Conservation (phyloP, 2,888 invertebrate species). For the Drosophila sordidula region DNA sequence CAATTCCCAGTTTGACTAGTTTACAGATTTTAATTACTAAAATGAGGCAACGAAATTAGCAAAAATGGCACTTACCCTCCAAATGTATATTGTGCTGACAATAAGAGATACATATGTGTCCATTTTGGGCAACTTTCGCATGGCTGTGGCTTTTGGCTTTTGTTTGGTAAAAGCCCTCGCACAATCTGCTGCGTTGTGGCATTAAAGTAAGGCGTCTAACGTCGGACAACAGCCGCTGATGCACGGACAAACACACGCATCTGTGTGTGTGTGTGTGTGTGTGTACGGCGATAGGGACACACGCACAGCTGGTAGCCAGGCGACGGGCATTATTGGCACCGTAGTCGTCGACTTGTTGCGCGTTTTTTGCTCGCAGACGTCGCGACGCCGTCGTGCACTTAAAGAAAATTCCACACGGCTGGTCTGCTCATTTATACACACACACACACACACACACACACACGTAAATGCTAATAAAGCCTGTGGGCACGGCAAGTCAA, state of each 20-base stretch:
- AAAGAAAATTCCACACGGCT: slow-evolving; percentile 41
- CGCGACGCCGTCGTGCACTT: slow-evolving; percentile 58
- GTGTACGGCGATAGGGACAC: neutral
- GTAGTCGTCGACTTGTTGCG: slow-evolving; percentile 63
- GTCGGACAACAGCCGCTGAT: slow-evolving; percentile 19
- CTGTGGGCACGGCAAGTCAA: slow-evolving; percentile 4
- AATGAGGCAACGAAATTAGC: too few species aligned
- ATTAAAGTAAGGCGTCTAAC: slow-evolving; percentile 35
- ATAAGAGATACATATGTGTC: too few species aligned
- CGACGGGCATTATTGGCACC: slow-evolving; percentile 42
- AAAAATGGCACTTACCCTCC: too few species aligned
- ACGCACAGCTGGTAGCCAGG: slow-evolving; percentile 40
- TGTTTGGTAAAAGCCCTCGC: slow-evolving; percentile 10
- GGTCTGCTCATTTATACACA: slow-evolving; percentile 8
- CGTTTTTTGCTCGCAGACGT: slow-evolving; percentile 51
- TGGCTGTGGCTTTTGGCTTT: neutral
- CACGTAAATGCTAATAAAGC: slow-evolving; percentile 41
- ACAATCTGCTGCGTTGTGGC: slow-evolving; percentile 30
- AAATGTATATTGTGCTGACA: too few species aligned
- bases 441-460: slow-evolving; percentile 5
- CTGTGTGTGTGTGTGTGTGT: neutral
- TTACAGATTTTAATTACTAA: too few species aligned
- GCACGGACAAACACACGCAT: slow-evolving; percentile 4
- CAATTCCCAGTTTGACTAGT: too few species aligned
- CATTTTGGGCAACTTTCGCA: too few species aligned